phyloP scores from a whole-genome alignment of 2,113 vertebrate genomes.

The Entosphenus tridentatus region DNA sequence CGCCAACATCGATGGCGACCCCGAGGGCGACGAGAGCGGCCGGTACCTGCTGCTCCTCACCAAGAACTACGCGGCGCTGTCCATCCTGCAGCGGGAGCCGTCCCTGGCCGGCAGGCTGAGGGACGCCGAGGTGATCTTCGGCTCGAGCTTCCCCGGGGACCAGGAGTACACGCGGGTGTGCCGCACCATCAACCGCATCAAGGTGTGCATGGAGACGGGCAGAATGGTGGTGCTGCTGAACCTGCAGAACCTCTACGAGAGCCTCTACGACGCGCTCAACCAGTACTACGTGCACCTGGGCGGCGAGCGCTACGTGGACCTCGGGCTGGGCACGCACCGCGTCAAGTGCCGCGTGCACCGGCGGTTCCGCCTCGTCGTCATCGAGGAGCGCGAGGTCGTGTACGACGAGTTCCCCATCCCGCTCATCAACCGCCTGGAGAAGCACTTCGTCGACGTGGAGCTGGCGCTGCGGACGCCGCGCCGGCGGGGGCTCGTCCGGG shows the following conservation, averaged over 20 bases:
- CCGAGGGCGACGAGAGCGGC: slow-evolving; percentile 10
- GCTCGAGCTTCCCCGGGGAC: slow-evolving; percentile 77
- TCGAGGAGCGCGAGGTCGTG: slow-evolving; percentile 70
- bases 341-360: slow-evolving; percentile 82
- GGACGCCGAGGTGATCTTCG: slow-evolving; percentile 53
- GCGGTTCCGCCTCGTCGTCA: slow-evolving; percentile 55
- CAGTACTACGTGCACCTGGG: slow-evolving; percentile 81
- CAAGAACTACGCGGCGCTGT: slow-evolving; percentile 59
- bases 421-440: slow-evolving; percentile 84
- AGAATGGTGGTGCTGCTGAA: slow-evolving; percentile 63
- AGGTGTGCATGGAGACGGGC: slow-evolving; percentile 89
- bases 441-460: slow-evolving; percentile 63
- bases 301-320: slow-evolving; percentile 75
- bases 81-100: slow-evolving; percentile 60
- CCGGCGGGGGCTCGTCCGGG: slow-evolving; percentile 26
- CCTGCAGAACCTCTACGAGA: slow-evolving; percentile 83
- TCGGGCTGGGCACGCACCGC: slow-evolving; percentile 76
- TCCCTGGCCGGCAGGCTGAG: no score
- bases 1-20: no score
- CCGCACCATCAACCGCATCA: slow-evolving; percentile 75
- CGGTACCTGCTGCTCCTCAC: slow-evolving; percentile 71
- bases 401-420: slow-evolving; percentile 72
- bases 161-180: slow-evolving; percentile 86
- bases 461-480: slow-evolving; percentile 27
- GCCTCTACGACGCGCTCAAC: slow-evolving; percentile 82